A percentile compares a stretch with the other conserved stretches of the same genome.
Evolutionary conservation across 2,797 vertebrate genomes (phyloP).

Genomic region (Helicolenus hilgendorfi): DNA sequence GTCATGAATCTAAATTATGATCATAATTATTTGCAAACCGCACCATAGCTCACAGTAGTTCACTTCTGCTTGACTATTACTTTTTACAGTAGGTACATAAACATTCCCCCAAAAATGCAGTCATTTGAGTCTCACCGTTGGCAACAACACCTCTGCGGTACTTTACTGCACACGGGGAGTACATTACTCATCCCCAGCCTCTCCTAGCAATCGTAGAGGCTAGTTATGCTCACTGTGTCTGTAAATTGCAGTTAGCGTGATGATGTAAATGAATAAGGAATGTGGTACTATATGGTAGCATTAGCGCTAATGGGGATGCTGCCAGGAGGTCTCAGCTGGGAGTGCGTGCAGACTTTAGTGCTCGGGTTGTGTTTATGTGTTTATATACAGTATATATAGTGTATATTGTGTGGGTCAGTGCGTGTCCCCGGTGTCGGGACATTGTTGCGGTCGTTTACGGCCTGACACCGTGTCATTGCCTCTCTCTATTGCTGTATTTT

Average conservation of each 20-base stretch:
- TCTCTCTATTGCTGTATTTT: background rate
- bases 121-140: background rate
- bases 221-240: background rate
- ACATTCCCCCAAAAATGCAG: background rate
- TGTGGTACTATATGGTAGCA: background rate
- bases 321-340: slow-evolving; percentile 39
- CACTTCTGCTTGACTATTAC: background rate
- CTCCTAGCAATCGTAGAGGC: background rate
- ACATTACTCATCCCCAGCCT: slow-evolving; percentile 28
- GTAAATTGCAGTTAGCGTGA: background rate
- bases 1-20: background rate
- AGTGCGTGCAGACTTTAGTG: background rate
- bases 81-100: background rate
- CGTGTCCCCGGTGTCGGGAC: background rate
- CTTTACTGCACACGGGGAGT: background rate
- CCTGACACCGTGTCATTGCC: slow-evolving; percentile 12
- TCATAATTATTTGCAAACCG: background rate
- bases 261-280: slow-evolving; percentile 26
- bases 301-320: slow-evolving; percentile 43
- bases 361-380: background rate
- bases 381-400: background rate
- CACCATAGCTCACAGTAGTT: background rate
- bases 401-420: background rate
- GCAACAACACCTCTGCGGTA: background rate
- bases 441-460: slow-evolving; percentile 17